phyloP scores from a whole-genome alignment of 2,888 invertebrate genomes.

The Drosophila percnosoma region DNA sequence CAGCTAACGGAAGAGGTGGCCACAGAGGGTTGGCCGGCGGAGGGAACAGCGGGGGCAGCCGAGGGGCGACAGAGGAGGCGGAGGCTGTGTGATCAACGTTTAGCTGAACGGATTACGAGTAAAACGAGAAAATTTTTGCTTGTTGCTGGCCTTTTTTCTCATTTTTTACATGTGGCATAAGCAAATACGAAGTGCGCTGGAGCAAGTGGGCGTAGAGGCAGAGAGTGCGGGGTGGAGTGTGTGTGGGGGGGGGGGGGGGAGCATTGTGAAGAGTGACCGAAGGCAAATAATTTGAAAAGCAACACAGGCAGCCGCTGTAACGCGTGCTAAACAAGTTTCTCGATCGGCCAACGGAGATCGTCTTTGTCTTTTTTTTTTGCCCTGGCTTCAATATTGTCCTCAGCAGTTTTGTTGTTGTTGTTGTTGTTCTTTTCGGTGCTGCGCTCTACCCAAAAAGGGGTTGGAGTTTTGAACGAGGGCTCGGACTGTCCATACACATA shows the following conservation, averaged over 20 bases:
- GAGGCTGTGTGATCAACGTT: slow-evolving; percentile 64
- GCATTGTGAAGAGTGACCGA: slow-evolving; percentile 58
- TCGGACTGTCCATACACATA: slow-evolving; percentile 39
- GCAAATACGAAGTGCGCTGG: slow-evolving; percentile 57
- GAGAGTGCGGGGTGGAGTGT: too few relatives aligned
- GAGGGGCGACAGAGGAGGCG: not conserved
- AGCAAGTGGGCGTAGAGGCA: slow-evolving; percentile 13
- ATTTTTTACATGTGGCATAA: slow-evolving; percentile 66
- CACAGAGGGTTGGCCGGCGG: not conserved
- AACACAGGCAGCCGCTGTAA: slow-evolving; percentile 82
- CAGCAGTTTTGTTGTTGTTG: not conserved
- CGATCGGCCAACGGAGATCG: slow-evolving; percentile 64
- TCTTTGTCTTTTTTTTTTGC: slow-evolving; percentile 62
- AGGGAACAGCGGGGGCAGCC: not conserved
- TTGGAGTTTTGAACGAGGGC: slow-evolving; percentile 33
- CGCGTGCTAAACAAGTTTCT: slow-evolving; percentile 82
- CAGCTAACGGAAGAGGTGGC: not conserved
- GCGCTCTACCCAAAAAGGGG: slow-evolving; percentile 13
- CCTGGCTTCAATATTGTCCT: slow-evolving; percentile 30
- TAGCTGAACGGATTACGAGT: slow-evolving; percentile 67
- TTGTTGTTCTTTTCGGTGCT: slow-evolving; percentile 16
- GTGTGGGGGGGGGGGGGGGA: not conserved
- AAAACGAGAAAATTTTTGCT: slow-evolving; percentile 39
- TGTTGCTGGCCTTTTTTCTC: slow-evolving; percentile 11
- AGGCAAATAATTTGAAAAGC: slow-evolving; percentile 77